phyloP scores from a whole-genome alignment of 2,888 invertebrate genomes.

The Pollenia labialis region DNA sequence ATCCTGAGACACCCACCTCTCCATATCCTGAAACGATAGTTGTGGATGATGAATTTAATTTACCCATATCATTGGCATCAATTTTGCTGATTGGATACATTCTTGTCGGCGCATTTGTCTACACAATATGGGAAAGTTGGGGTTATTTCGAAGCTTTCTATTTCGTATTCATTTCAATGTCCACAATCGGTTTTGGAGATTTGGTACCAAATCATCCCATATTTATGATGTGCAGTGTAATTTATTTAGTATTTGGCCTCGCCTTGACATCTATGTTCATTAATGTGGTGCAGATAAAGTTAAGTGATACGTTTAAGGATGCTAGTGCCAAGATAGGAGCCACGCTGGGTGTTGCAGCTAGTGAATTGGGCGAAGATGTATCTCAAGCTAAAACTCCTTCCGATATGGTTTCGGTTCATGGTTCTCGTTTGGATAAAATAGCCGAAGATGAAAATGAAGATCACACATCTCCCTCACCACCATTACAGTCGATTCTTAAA shows the following conservation, averaged over 20 bases:
- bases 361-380: slow-evolving; percentile 71
- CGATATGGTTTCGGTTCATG: slow-evolving; percentile 80
- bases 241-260: slow-evolving; percentile 96
- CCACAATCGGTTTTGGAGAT: slow-evolving; percentile 98
- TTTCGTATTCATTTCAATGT: slow-evolving; percentile 98
- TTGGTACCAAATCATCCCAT: slow-evolving; percentile 94
- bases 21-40: slow-evolving; percentile 89
- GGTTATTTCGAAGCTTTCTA: slow-evolving; percentile 97
- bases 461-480: slow-evolving; percentile 32
- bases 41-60: slow-evolving; percentile 96
- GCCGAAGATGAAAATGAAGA: slow-evolving; percentile 41
- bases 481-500: slow-evolving; percentile 45
- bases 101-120: slow-evolving; percentile 92
- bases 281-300: slow-evolving; percentile 95
- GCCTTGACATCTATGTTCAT: slow-evolving; percentile 99
- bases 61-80: slow-evolving; percentile 96
- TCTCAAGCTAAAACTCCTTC: slow-evolving; percentile 79
- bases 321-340: slow-evolving; percentile 94
- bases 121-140: slow-evolving; percentile 92
- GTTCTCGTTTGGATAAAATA: slow-evolving; percentile 72
- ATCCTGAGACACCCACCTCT: slow-evolving; percentile 88
- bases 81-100: slow-evolving; percentile 93
- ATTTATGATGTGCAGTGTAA: slow-evolving; percentile 95
- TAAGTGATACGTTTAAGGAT: slow-evolving; percentile 92
- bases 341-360: slow-evolving; percentile 90